Conservation (phyloP, 30 jellyfish, hydroid and myxozoan genomes). For the Pelagia noctiluca region DNA sequence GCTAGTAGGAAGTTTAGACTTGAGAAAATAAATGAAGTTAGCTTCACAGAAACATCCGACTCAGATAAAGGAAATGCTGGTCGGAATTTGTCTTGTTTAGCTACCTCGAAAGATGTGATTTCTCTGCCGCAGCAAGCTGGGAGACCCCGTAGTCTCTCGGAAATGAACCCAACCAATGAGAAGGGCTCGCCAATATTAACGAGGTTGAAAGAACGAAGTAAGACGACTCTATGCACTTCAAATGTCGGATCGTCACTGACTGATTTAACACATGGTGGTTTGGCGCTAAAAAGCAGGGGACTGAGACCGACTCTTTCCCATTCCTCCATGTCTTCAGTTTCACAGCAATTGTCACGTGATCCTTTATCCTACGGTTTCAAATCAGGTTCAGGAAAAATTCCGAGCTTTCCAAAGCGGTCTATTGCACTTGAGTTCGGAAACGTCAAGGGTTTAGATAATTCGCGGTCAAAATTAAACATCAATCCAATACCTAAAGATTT, state of each 20-base stretch:
- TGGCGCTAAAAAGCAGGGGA: slow-evolving; percentile 17
- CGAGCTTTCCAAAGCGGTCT: slow-evolving; percentile 61
- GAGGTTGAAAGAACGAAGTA: slow-evolving; percentile 19
- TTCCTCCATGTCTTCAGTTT: slow-evolving; percentile 17
- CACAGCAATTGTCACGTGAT: slow-evolving; percentile 53
- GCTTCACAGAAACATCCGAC: slow-evolving; percentile 51
- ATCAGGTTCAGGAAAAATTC: slow-evolving; percentile 39
- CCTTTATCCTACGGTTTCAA: slow-evolving; percentile 12
- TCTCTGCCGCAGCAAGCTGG: background rate
- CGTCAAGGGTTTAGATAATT: slow-evolving; percentile 33
- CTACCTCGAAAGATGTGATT: background rate
- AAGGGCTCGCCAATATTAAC: slow-evolving; percentile 19
- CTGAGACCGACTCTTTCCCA: slow-evolving; percentile 33
- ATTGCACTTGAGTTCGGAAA: slow-evolving; percentile 33
- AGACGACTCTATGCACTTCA: slow-evolving; percentile 20
- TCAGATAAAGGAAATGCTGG: slow-evolving; percentile 24
- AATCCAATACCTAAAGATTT: slow-evolving; percentile 68
- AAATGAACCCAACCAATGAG: slow-evolving; percentile 14
- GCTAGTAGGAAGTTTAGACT: slow-evolving; percentile 38
- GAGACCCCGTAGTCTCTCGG: slow-evolving; percentile 59
- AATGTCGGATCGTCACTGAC: slow-evolving; percentile 53
- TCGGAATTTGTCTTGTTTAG: background rate
- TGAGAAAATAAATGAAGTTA: slow-evolving; percentile 64
- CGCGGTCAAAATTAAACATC: slow-evolving; percentile 38
- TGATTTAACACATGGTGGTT: slow-evolving; percentile 5